Conservation (phyloP, 2,113 vertebrate genomes). For the Pelecanus crispus region DNA sequence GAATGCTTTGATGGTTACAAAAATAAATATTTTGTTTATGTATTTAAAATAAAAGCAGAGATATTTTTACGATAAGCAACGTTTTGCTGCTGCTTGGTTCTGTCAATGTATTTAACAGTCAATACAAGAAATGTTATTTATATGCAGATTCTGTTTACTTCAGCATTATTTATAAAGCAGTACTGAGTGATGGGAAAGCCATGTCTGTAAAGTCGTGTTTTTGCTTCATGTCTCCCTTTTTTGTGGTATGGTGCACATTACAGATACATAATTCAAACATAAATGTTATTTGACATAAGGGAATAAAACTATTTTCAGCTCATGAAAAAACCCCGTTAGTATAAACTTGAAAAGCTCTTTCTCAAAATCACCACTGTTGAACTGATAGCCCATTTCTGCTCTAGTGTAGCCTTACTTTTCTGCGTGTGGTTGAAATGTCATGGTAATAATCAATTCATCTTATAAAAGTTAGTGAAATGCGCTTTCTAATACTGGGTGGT, state of each 20-base stretch:
- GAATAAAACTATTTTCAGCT: conserved; percentile 43
- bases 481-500: neutral
- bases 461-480: neutral
- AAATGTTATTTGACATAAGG: conserved; percentile 23
- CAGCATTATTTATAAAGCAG: neutral
- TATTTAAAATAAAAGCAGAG: conserved; percentile 21
- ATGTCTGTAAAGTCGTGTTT: conserved; percentile 4
- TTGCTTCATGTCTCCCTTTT: neutral
- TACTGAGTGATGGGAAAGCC: neutral
- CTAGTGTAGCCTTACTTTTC: neutral
- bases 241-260: neutral
- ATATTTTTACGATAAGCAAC: neutral
- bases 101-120: conserved; percentile 11
- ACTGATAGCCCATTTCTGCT: neutral
- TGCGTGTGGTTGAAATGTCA: neutral
- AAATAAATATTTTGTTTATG: conserved; percentile 12
- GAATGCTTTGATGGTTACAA: conserved; percentile 31
- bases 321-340: neutral
- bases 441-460: conserved; percentile 2
- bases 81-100: neutral
- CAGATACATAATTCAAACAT: neutral
- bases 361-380: neutral
- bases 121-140: neutral
- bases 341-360: conserved; percentile 3
- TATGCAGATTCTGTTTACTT: conserved; percentile 16